A percentile compares a stretch with the other conserved stretches of the same genome.
phyloP scores from a whole-genome alignment of 2,888 invertebrate species.

The Zhuqinia jingwanae region DNA sequence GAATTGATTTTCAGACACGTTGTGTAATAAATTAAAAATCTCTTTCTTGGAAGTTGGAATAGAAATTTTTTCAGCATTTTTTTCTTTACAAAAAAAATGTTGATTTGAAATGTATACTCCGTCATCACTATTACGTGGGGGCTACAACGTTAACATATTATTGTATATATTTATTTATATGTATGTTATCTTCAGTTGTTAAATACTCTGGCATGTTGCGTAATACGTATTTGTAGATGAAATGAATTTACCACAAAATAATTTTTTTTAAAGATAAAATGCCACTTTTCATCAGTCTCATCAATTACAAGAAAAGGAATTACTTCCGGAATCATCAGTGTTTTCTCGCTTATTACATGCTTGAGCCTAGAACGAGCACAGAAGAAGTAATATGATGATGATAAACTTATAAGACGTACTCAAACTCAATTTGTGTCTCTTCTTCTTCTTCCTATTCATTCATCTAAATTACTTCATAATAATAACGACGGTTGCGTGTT shows the following conservation, averaged over 20 bases:
- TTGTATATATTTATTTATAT: too few species aligned
- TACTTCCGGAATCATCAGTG: constrained; percentile 69
- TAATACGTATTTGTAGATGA: too few species aligned
- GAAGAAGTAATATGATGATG: neutral
- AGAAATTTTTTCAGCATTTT: neutral
- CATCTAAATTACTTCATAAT: constrained; percentile 44
- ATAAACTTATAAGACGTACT: constrained; percentile 55
- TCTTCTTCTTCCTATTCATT: constrained; percentile 40
- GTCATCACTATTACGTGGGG: too few species aligned
- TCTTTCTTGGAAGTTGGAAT: too few species aligned
- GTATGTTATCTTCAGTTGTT: too few species aligned
- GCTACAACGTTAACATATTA: too few species aligned
- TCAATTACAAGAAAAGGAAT: constrained; percentile 62
- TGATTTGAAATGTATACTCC: too few species aligned
- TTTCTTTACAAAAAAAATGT: too few species aligned
- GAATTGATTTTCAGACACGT: too few species aligned
- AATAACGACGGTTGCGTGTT: constrained; percentile 6
- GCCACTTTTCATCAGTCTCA: constrained; percentile 64
- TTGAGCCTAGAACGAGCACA: neutral
- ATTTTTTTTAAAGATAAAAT: constrained; percentile 46
- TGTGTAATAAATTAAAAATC: too few species aligned
- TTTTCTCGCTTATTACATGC: constrained; percentile 30
- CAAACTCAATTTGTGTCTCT: constrained; percentile 48
- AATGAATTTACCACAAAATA: constrained; percentile 33
- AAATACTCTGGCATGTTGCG: too few species aligned